Conservation (phyloP, 2,888 invertebrate species). For the Pollenia labialis region DNA sequence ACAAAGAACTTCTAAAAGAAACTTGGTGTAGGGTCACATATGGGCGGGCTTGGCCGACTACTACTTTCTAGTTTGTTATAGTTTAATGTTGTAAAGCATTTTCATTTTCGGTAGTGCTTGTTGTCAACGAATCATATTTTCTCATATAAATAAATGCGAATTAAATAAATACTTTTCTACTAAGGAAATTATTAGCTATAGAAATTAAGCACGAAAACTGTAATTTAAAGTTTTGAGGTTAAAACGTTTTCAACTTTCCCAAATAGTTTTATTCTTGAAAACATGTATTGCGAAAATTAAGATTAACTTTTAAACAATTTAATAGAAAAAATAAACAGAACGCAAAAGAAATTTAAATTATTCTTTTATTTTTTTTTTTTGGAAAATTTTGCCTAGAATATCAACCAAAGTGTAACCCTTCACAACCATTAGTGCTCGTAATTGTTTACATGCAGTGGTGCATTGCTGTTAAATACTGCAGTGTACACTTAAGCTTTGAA, state of each 20-base stretch:
- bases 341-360: background rate
- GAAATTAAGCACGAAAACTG: slow-evolving; percentile 16
- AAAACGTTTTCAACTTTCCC: background rate
- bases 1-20: too few species aligned
- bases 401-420: slow-evolving; percentile 60
- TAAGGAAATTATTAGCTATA: slow-evolving; percentile 19
- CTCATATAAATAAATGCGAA: slow-evolving; percentile 10
- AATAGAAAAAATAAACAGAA: background rate
- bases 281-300: background rate
- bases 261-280: slow-evolving; percentile 9
- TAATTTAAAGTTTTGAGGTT: background rate
- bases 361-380: background rate
- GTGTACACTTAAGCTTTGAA: slow-evolving; percentile 11
- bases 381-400: slow-evolving; percentile 33
- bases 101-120: background rate
- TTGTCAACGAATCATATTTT: background rate
- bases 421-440: slow-evolving; percentile 22
- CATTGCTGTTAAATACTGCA: slow-evolving; percentile 12
- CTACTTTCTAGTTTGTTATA: too few species aligned
- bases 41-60: too few species aligned
- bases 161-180: slow-evolving; percentile 1
- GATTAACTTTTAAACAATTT: background rate
- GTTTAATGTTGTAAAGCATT: background rate
- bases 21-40: too few species aligned
- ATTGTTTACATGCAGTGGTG: slow-evolving; percentile 28